Evolutionary conservation across 1,140 invertebrate genomes (phyloP), one percentile per base, ranked within the genome.

Genomic region (Heliconius himera): DNA sequence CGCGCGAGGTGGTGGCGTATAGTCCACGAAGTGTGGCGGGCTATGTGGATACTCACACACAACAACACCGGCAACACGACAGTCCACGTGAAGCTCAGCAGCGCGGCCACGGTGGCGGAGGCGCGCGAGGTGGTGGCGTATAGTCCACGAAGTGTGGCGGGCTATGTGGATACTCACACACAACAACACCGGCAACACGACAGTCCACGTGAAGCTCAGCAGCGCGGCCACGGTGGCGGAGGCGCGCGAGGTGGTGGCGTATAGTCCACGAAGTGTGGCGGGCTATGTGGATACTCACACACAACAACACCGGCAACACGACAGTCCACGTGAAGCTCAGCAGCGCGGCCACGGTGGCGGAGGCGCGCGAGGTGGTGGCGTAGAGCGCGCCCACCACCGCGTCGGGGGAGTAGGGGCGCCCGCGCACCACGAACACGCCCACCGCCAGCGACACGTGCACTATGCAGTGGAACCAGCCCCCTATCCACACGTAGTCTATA

Each of bases 241-340:
- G 76, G 95, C 95, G 18, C 95, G 90, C 8, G 73, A 49, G 1
- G 29, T 29, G 29, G 2, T 29, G 2, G 29, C 29, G 2, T 29
- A 29, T 29, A 41, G 16, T 49, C 5, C 49, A 18, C 38, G 38
- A 41, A 8, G 38, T 49, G 49, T 49, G 16, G 49, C 16, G 49
- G 49, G 18, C 49, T 41, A 41, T 11, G 41, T 3, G 41, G 41
- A 41, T 41, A 93, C 93, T 95, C 88, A 98, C 97, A 93, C 97
- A 96, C 71, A 98, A 91, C 8, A 96, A 95, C 70, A 98, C 96
- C 4, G 98, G 98, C 78, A 98, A 88, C 73, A 98, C 94, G 8
- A 98, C 97, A 90, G 98, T 98, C 98, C 98, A 99, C 1, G 96
- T 96, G 86, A 98, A 97, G n/a, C 97, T 97, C 5, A 98, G 92